These are phyloP conservation scores for Tolypeutes matacus DNA, from an alignment of 2,797 vertebrate species.

Conservation along the genomic window DNA sequence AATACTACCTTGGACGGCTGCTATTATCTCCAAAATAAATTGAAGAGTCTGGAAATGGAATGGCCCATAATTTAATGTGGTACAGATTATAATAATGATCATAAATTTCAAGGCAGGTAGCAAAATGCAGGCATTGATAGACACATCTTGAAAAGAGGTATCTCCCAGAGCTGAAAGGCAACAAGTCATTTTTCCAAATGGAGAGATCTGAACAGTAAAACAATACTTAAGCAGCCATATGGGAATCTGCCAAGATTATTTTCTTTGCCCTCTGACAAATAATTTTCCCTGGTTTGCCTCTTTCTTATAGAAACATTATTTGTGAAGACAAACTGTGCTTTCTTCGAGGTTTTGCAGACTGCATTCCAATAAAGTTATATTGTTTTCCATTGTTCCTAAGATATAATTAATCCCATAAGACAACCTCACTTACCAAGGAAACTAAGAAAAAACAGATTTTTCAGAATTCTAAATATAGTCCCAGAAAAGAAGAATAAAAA, in stretches of 20 bases:
- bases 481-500: slow-evolving; percentile 61
- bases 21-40: slow-evolving; percentile 55
- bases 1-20: background rate
- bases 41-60: background rate
- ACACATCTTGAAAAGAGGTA: background rate
- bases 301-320: slow-evolving; percentile 60
- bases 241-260: slow-evolving; percentile 57
- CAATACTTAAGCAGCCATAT: slow-evolving; percentile 49
- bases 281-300: slow-evolving; percentile 28
- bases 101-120: slow-evolving; percentile 43
- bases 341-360: slow-evolving; percentile 65
- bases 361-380: slow-evolving; percentile 67
- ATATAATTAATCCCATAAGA: slow-evolving; percentile 83
- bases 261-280: slow-evolving; percentile 55
- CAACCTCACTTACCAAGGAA: slow-evolving; percentile 76
- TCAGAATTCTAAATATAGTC: slow-evolving; percentile 73
- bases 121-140: background rate
- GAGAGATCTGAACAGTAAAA: background rate
- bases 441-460: slow-evolving; percentile 77
- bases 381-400: slow-evolving; percentile 76
- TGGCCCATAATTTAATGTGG: background rate
- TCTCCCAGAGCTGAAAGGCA: slow-evolving; percentile 16
- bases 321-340: slow-evolving; percentile 67
- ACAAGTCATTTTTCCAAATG: slow-evolving; percentile 52
- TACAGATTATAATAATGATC: background rate